These are phyloP conservation scores for Chondrilla cf. caribensis DNA, from an alignment of 37 sponge, comb jelly and placozoan genomes.

Conservation along the genomic window DNA sequence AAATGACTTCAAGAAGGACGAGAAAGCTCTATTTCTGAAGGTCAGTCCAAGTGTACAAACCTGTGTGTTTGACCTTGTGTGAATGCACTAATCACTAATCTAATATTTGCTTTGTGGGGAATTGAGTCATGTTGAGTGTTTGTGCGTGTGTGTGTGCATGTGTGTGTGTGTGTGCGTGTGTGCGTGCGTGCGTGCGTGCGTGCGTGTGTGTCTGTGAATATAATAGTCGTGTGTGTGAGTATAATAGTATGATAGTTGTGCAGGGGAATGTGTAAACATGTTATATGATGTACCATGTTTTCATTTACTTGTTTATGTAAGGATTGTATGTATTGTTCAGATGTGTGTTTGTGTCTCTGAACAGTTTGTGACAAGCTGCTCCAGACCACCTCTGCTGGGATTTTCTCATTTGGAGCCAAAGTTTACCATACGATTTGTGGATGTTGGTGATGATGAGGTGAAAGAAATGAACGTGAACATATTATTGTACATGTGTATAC, in stretches of 20 bases:
- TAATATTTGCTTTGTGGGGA: neutral
- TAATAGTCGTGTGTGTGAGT: neutral
- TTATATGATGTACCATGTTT: neutral
- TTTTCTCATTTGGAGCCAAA: conserved; percentile 85
- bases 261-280: neutral
- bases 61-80: neutral
- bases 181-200: neutral
- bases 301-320: too few relatives aligned
- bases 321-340: neutral
- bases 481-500: too few relatives aligned
- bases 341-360: too few relatives aligned
- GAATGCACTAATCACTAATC: neutral
- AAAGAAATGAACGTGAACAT: neutral
- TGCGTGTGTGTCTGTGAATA: neutral
- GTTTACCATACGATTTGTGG: conserved; percentile 88
- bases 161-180: neutral
- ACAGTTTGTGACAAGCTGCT: conserved; percentile 98
- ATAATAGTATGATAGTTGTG: too few relatives aligned
- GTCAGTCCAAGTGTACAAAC: conserved; percentile 27
- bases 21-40: conserved; percentile 83
- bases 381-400: conserved; percentile 93
- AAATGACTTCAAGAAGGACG: conserved; percentile 76
- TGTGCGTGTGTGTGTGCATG: conserved; percentile 3
- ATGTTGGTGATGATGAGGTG: conserved; percentile 73
- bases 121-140: neutral